phyloP scores from a whole-genome alignment of 1,140 invertebrate species.

The Babylonia areolata region DNA sequence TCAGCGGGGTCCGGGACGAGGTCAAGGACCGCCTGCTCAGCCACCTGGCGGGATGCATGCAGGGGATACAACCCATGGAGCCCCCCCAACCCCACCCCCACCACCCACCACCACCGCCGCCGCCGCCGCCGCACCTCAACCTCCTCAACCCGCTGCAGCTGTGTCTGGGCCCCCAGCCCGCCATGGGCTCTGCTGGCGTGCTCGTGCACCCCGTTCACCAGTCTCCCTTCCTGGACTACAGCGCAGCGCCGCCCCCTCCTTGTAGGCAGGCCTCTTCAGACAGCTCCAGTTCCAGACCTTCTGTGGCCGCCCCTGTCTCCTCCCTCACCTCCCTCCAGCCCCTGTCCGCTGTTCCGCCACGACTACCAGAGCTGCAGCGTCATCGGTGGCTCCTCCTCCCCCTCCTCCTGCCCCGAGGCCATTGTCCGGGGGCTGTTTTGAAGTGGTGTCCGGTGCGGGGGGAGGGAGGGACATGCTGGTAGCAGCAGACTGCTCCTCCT shows the following conservation, averaged over 20 bases:
- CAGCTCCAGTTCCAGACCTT: too few relatives aligned
- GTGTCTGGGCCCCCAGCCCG: conserved; percentile 1
- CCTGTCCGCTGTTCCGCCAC: not conserved
- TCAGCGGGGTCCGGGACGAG: conserved; percentile 89
- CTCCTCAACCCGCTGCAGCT: conserved; percentile 27
- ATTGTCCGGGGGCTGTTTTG: too few relatives aligned
- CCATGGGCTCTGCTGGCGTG: conserved; percentile 19
- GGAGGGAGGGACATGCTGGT: too few relatives aligned
- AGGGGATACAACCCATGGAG: not conserved
- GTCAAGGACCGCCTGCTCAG: conserved; percentile 60
- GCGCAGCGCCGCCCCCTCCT: too few relatives aligned
- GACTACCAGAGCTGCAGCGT: not conserved
- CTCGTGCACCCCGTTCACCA: not conserved
- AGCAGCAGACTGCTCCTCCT: not conserved
- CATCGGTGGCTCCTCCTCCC: not conserved
- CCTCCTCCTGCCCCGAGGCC: not conserved
- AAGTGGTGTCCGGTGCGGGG: too few relatives aligned
- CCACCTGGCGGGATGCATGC: conserved; percentile 60
- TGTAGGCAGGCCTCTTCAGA: too few relatives aligned
- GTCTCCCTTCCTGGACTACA: not conserved
- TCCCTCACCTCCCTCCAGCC: too few relatives aligned
- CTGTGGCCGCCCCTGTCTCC: too few relatives aligned
- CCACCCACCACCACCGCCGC: not conserved
- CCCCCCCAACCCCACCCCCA: conserved; percentile 11
- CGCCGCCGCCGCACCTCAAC: conserved; percentile 32